Evolutionary conservation across 2,113 vertebrate genomes (phyloP).

Genomic region (Microcebus jonahi): DNA sequence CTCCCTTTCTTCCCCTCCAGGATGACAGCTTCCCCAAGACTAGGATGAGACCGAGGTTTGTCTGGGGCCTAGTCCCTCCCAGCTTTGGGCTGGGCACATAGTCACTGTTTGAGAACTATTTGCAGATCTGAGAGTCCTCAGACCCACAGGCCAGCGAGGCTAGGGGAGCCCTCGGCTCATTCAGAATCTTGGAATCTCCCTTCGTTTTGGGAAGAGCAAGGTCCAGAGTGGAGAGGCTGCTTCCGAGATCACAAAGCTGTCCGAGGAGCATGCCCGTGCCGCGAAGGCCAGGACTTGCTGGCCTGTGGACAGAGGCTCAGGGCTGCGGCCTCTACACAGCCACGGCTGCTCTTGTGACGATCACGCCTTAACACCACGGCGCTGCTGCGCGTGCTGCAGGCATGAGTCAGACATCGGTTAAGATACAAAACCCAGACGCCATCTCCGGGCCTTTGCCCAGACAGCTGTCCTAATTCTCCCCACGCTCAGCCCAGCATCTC

Average conservation of each 20-base stretch:
- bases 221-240: background rate
- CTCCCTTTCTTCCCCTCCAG: background rate
- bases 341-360: background rate
- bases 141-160: background rate
- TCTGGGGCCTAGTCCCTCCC: background rate
- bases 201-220: background rate
- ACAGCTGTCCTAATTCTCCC: background rate
- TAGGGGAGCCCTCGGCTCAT: background rate
- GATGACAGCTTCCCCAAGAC: background rate
- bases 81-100: background rate
- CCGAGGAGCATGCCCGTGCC: fast-evolving
- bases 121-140: background rate
- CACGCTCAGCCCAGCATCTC: background rate
- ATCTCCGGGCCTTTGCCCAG: background rate
- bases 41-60: background rate
- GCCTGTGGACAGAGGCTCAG: background rate
- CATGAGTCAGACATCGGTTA: background rate
- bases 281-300: background rate
- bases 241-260: background rate
- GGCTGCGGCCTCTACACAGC: background rate
- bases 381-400: background rate
- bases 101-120: background rate
- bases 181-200: background rate
- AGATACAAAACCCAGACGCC: background rate
- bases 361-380: background rate